Conservation (phyloP, 2,113 vertebrate species). For the Sorex araneus region DNA sequence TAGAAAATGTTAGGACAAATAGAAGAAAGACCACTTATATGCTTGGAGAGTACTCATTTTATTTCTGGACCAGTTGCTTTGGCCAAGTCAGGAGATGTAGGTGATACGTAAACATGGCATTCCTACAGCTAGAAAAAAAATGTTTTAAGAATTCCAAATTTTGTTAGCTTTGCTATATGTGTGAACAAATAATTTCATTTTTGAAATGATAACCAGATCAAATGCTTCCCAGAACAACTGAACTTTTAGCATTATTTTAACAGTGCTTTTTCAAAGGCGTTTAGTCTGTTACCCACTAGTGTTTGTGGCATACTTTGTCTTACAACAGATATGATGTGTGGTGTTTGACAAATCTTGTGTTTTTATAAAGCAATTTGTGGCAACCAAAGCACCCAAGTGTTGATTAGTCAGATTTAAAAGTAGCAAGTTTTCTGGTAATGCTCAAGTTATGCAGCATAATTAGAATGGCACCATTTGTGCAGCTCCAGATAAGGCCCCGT, state of each 20-base stretch:
- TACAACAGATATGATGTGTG: slow-evolving; percentile 79
- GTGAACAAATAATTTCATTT: slow-evolving; percentile 60
- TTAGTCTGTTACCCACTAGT: slow-evolving; percentile 53
- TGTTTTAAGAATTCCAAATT: slow-evolving; percentile 70
- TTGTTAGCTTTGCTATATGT: slow-evolving; percentile 62
- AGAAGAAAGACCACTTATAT: slow-evolving; percentile 76
- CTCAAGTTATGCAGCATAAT: slow-evolving; percentile 85
- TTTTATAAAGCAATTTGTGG: slow-evolving; percentile 82
- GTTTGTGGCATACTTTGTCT: slow-evolving; percentile 81
- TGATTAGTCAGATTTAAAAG: slow-evolving; percentile 86
- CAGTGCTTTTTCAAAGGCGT: slow-evolving; percentile 75
- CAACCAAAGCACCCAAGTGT: slow-evolving; percentile 77
- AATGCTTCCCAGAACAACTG: slow-evolving; percentile 57
- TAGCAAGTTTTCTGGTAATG: slow-evolving; percentile 80
- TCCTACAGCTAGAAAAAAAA: slow-evolving; percentile 58
- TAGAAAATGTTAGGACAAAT: slow-evolving; percentile 76
- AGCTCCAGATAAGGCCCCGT: slow-evolving; percentile 81
- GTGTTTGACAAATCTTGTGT: slow-evolving; percentile 61
- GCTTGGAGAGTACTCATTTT: slow-evolving; percentile 80
- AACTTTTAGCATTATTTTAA: slow-evolving; percentile 38
- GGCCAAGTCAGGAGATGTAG: slow-evolving; percentile 76
- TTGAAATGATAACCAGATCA: slow-evolving; percentile 45
- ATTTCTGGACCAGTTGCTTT: slow-evolving; percentile 76
- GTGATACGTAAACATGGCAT: slow-evolving; percentile 70
- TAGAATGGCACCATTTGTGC: slow-evolving; percentile 80